Percentiles rank a stretch among this genome's conserved stretches.
These are phyloP conservation scores for Prionailurus bengalensis DNA, from an alignment of 2,113 vertebrate genomes.

Conservation along the genomic window DNA sequence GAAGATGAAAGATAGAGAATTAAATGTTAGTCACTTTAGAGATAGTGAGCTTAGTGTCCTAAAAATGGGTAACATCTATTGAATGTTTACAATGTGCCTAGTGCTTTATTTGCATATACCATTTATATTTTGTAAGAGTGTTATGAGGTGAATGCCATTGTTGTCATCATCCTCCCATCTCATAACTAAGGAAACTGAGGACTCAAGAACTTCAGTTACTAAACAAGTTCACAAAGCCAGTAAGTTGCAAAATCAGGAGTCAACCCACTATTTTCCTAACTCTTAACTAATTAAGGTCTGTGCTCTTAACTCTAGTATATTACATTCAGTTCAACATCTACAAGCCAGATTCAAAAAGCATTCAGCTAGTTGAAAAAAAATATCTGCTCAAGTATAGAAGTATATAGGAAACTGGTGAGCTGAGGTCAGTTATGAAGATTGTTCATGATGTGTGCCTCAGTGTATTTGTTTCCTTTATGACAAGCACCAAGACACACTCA, in stretches of 20 bases:
- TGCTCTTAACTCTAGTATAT: neutral
- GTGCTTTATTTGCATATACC: neutral
- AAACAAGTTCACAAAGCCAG: neutral
- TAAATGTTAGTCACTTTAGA: slow-evolving; percentile 35
- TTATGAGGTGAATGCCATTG: neutral
- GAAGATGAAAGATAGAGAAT: neutral
- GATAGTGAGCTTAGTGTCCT: neutral
- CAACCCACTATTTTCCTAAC: neutral
- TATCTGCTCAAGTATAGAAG: neutral
- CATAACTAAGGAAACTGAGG: neutral
- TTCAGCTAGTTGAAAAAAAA: neutral
- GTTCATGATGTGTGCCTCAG: neutral
- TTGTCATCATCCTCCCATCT: neutral
- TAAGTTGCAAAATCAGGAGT: neutral
- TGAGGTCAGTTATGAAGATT: slow-evolving; percentile 24
- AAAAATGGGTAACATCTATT: neutral
- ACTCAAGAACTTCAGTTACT: neutral
- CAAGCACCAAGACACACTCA: neutral
- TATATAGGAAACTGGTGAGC: slow-evolving; percentile 40
- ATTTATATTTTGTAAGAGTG: neutral
- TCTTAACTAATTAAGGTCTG: neutral
- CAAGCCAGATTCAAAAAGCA: neutral
- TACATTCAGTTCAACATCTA: neutral
- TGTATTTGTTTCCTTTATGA: slow-evolving; percentile 18
- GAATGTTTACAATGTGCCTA: slow-evolving; percentile 22